Evolutionary conservation across 2,113 vertebrate genomes (phyloP).

Genomic region (human): DNA sequence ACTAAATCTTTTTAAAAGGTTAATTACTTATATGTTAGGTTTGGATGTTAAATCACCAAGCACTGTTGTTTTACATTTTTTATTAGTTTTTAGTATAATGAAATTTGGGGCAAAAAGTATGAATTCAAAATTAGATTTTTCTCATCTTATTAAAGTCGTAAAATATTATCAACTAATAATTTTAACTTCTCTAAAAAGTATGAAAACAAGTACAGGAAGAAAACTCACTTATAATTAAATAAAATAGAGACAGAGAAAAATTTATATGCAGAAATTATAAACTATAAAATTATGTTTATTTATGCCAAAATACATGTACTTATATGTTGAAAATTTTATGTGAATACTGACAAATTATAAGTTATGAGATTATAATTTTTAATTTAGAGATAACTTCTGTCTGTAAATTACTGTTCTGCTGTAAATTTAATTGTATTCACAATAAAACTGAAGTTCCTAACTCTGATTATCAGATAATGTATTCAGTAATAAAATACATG

Average conservation of each 20-base stretch:
- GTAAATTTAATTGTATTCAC: not conserved
- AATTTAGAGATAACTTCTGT: not conserved
- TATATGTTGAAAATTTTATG: not conserved
- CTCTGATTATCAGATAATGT: not conserved
- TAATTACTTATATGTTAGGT: not conserved
- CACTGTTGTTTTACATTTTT: not conserved
- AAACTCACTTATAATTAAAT: conserved; percentile 20
- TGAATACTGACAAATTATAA: not conserved
- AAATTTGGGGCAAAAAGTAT: not conserved
- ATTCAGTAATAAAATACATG: not conserved
- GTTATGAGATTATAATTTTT: not conserved
- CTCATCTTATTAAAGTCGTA: conserved; percentile 21
- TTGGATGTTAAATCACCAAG: not conserved
- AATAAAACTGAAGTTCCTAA: not conserved
- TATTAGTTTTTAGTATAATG: not conserved
- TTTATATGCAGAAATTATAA: conserved; percentile 17
- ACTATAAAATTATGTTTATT: conserved; percentile 13
- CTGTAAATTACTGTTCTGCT: not conserved
- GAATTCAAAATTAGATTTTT: conserved; percentile 34
- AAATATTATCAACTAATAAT: conserved; percentile 10
- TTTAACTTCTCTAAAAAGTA: conserved; percentile 44
- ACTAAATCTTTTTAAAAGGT: not conserved
- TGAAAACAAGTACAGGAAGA: not conserved
- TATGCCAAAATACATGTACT: not conserved
- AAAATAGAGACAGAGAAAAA: conserved; percentile 1